A percentile compares a stretch with the other conserved stretches of the same genome.
Conservation (phyloP, 2,888 invertebrate species). For the Drosophila affinis region DNA sequence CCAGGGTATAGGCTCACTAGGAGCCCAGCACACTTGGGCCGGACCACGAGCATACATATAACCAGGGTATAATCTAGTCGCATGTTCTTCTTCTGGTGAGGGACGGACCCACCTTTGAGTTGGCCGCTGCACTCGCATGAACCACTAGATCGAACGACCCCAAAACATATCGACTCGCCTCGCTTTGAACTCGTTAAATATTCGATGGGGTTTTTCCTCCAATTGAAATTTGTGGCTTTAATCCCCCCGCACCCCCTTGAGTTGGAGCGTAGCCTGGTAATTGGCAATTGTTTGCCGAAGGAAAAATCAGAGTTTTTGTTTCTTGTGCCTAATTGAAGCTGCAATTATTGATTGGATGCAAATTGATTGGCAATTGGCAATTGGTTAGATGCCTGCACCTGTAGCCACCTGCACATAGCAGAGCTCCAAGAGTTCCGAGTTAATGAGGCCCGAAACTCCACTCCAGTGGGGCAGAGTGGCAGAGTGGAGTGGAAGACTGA, state of each 20-base stretch:
- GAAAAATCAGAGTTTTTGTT: constrained; percentile 44
- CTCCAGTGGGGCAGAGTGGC: neutral
- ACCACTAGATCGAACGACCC: constrained; percentile 14
- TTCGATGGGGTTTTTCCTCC: constrained; percentile 32
- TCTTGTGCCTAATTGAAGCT: constrained; percentile 71
- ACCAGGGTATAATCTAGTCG: too few species aligned
- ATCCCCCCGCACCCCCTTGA: neutral
- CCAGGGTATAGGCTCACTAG: too few species aligned
- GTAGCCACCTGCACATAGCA: constrained; percentile 24
- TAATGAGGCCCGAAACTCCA: constrained; percentile 41
- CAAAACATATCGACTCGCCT: constrained; percentile 13
- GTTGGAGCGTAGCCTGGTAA: constrained; percentile 33
- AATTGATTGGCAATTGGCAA: constrained; percentile 72
- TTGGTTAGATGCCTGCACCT: constrained; percentile 37
- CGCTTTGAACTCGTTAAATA: constrained; percentile 42
- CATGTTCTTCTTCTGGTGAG: neutral
- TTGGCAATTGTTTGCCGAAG: constrained; percentile 65
- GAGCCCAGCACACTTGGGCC: too few species aligned
- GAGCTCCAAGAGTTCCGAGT: constrained; percentile 2
- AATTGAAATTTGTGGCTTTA: constrained; percentile 47
- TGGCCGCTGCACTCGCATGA: constrained; percentile 7
- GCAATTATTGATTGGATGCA: constrained; percentile 73
- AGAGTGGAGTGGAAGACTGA: constrained; percentile 31
- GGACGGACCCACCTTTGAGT: constrained; percentile 28
- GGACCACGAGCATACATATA: too few species aligned